phyloP scores from a whole-genome alignment of 2,888 invertebrate species.

The Metacarcinus magister region DNA sequence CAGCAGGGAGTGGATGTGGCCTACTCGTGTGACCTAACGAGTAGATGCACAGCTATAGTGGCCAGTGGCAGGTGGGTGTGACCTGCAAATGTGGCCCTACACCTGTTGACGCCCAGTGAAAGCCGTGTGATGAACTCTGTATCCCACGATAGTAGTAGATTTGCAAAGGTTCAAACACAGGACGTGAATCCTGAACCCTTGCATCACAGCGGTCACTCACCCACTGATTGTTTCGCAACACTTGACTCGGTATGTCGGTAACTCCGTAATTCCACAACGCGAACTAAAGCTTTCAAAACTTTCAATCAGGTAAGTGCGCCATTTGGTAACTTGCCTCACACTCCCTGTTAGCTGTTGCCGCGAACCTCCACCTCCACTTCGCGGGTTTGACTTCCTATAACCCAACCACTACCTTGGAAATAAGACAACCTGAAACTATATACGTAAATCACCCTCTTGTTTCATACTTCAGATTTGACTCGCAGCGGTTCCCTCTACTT shows the following conservation, averaged over 20 bases:
- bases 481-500: background rate
- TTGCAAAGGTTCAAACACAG: background rate
- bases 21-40: too few species aligned
- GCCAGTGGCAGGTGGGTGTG: too few species aligned
- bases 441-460: background rate
- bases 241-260: background rate
- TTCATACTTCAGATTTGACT: background rate
- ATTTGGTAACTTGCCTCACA: background rate
- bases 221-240: background rate
- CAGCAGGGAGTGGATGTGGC: too few species aligned
- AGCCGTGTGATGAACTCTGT: background rate
- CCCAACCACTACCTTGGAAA: background rate
- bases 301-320: background rate
- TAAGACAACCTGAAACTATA: background rate
- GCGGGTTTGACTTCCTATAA: background rate
- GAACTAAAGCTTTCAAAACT: background rate
- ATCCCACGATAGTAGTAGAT: background rate
- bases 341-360: background rate
- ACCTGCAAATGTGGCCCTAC: too few species aligned
- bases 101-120: background rate
- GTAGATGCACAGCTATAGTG: too few species aligned
- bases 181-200: background rate
- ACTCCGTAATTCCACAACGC: background rate
- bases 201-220: background rate
- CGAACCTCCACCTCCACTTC: background rate